Conservation (phyloP, 1,140 invertebrate species). For the Bombus waltoni region DNA sequence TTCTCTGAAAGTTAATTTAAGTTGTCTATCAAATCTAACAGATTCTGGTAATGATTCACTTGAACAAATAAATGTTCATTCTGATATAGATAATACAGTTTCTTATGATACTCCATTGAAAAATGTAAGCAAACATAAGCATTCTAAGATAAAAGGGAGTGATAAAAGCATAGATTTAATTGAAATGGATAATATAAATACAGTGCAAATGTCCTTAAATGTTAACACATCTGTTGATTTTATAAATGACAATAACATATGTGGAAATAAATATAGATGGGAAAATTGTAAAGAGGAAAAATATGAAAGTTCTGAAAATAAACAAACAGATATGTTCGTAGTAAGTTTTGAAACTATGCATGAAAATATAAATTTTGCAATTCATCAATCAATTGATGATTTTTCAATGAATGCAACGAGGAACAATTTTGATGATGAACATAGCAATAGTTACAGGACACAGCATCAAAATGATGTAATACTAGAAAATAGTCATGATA, state of each 20-base stretch:
- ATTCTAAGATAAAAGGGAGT: not conserved
- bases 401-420: not conserved
- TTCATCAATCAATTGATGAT: not conserved
- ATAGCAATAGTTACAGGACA: not conserved
- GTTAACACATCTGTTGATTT: constrained; percentile 72
- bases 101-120: constrained; percentile 20
- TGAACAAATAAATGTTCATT: constrained; percentile 27
- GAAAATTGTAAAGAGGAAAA: not conserved
- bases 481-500: not conserved
- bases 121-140: constrained; percentile 42
- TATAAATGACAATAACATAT: not conserved
- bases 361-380: constrained; percentile 22
- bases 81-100: not conserved
- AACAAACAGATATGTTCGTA: not conserved
- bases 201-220: constrained; percentile 59
- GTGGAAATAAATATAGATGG: not conserved
- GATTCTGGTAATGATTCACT: constrained; percentile 64
- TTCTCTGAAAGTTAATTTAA: constrained; percentile 75
- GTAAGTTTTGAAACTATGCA: not conserved
- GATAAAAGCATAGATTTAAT: constrained; percentile 30
- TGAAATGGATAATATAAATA: constrained; percentile 7
- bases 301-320: constrained; percentile 1
- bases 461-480: not conserved
- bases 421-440: not conserved
- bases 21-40: constrained; percentile 62